Evolutionary conservation across 2,888 invertebrate species (phyloP), one percentile per base, ranked within the genome.

Genomic region (Bimastos eiseni): DNA sequence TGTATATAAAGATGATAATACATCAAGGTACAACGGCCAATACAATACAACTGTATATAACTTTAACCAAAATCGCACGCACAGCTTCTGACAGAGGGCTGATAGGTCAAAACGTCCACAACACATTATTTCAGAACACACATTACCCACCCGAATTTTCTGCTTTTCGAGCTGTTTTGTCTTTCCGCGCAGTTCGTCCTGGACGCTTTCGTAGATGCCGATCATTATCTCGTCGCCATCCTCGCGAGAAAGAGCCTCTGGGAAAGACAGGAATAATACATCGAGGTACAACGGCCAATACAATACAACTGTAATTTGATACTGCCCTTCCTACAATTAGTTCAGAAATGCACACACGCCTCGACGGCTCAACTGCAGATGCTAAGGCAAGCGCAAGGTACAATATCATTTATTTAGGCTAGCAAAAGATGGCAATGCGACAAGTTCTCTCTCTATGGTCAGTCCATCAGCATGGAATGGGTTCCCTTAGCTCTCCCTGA

Each of bases 151-250:
- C 95, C 96, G 97, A 92, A 96, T 96, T 91, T 96, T 96, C 93
- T 96, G 96, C 92, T 96, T 96, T 93, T 97, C 96, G 55, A 97
- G 95, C 19, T 96, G 95, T 90, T 97, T 96, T 17, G 96, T 97
- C 94, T 97, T 97, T 0, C 96, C 96, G 92, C 96, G 96, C n/a
- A 97, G 95, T 94, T 97, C 97, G 92, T 94, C 94, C 44, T 97
- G 97, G 91, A 97, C 97, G 92, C 96, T 97, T 93, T 97, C 97
- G 94, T 97, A 97, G 91, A 97, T 97, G 91, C 96, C 95, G 84
- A 96, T 93, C 94, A 97, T 96, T 3, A 97, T 95, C 17, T 96
- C 96, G 93, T 97, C 97, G 92, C 97, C 97, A 93, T 96, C 96
- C 93, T 97, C 96, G 90, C 95, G 95, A 24, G 94, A 92, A 88